phyloP scores from a whole-genome alignment of 2,888 invertebrate species.

The Caenorhabditis imperialis region DNA sequence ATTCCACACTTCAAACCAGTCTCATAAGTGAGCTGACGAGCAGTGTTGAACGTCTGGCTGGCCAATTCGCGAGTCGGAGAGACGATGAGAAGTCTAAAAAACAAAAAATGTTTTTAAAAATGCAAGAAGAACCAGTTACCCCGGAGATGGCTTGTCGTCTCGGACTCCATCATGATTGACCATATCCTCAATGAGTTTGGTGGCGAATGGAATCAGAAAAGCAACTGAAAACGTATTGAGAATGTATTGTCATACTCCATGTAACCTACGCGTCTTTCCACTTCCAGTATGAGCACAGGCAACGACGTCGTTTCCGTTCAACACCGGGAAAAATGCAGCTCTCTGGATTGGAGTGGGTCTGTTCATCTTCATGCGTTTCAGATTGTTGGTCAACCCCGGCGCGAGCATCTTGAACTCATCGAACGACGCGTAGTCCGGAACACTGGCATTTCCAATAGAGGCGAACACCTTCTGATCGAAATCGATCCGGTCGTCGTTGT shows the following conservation, averaged over 20 bases:
- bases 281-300: constrained; percentile 54
- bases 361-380: constrained; percentile 36
- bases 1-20: constrained; percentile 31
- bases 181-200: constrained; percentile 27
- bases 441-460: constrained; percentile 15
- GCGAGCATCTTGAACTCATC: constrained; percentile 28
- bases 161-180: background rate
- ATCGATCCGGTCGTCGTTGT: constrained; percentile 31
- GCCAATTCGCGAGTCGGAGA: constrained; percentile 47
- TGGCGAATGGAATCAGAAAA: constrained; percentile 36
- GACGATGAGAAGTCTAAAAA: constrained; percentile 29
- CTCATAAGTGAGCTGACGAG: constrained; percentile 33
- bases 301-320: constrained; percentile 34
- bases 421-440: constrained; percentile 33
- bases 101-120: background rate
- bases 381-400: constrained; percentile 12
- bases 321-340: constrained; percentile 32
- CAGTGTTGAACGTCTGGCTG: constrained; percentile 34
- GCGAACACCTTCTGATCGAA: constrained; percentile 30
- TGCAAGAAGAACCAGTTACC: background rate
- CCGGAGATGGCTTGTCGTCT: constrained; percentile 26
- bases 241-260: too few relatives aligned
- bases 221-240: constrained; percentile 28
- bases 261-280: constrained; percentile 46
- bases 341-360: constrained; percentile 44